phyloP scores from a whole-genome alignment of 2,113 vertebrate genomes.

The Catharus bicknelli region DNA sequence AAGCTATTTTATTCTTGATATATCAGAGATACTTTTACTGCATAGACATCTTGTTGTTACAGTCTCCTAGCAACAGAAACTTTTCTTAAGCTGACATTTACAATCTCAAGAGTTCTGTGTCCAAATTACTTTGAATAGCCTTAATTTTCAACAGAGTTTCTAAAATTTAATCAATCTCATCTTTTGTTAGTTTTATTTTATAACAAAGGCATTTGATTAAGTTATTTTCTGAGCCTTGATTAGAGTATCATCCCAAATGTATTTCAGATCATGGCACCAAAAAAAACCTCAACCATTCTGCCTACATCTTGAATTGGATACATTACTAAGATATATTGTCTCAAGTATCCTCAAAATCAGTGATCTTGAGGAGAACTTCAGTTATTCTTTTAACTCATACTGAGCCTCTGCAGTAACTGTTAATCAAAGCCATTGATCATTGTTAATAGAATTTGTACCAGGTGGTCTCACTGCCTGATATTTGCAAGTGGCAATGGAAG shows the following conservation, averaged over 20 bases:
- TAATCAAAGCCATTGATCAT: not conserved
- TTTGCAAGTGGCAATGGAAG: not conserved
- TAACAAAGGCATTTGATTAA: constrained; percentile 39
- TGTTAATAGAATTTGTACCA: not conserved
- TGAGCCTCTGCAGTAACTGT: not conserved
- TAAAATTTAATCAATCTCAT: constrained; percentile 49
- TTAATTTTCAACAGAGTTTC: constrained; percentile 29
- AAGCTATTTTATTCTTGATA: not conserved
- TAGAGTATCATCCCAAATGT: not conserved
- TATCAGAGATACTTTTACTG: not conserved
- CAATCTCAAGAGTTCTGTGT: not conserved
- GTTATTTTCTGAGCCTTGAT: constrained; percentile 29
- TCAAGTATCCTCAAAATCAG: not conserved
- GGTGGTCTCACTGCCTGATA: not conserved
- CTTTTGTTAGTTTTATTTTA: constrained; percentile 43
- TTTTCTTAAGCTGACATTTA: constrained; percentile 31
- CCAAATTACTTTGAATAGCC: constrained; percentile 47
- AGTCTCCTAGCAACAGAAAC: constrained; percentile 36
- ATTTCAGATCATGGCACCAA: not conserved
- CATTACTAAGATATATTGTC: not conserved
- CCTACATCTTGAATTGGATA: not conserved
- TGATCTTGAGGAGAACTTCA: not conserved
- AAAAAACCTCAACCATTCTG: not conserved
- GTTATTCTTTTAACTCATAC: not conserved
- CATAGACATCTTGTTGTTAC: not conserved